These are phyloP conservation scores for Leptinotarsa juncta DNA, from an alignment of 2,888 invertebrate species.

Conservation along the genomic window DNA sequence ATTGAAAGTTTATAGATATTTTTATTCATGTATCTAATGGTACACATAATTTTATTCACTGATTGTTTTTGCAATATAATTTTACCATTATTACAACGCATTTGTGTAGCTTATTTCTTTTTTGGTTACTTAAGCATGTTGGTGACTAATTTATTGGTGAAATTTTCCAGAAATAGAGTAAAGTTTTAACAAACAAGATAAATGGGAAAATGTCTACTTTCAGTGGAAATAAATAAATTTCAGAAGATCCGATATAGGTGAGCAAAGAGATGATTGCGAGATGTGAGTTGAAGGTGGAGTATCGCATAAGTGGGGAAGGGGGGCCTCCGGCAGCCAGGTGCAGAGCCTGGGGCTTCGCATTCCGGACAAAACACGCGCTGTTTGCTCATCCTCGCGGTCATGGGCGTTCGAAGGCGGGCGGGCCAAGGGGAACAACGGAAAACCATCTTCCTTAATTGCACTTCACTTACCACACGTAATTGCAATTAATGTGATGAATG, in stretches of 20 bases:
- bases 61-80: no score
- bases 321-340: slow-evolving; percentile 61
- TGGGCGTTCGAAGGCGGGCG: slow-evolving; percentile 42
- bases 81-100: no score
- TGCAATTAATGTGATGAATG: slow-evolving; percentile 31
- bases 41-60: no score
- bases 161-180: no score
- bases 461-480: slow-evolving; percentile 31
- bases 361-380: slow-evolving; percentile 65
- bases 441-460: slow-evolving; percentile 28
- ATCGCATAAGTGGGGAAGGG: slow-evolving; percentile 52
- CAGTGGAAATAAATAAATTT: slow-evolving; percentile 25
- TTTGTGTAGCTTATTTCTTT: no score
- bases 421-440: slow-evolving; percentile 26
- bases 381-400: slow-evolving; percentile 62
- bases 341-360: slow-evolving; percentile 63
- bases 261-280: slow-evolving; percentile 42
- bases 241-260: slow-evolving; percentile 32
- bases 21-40: no score
- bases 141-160: no score
- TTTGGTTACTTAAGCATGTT: no score
- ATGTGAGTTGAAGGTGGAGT: slow-evolving; percentile 44
- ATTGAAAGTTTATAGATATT: no score
- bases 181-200: not conserved
- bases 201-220: not conserved